Percentiles rank a stretch among this genome's conserved stretches.
These are phyloP conservation scores for Periophthalmus magnuspinnatus DNA, from an alignment of 2,797 vertebrate species.

Conservation along the genomic window DNA sequence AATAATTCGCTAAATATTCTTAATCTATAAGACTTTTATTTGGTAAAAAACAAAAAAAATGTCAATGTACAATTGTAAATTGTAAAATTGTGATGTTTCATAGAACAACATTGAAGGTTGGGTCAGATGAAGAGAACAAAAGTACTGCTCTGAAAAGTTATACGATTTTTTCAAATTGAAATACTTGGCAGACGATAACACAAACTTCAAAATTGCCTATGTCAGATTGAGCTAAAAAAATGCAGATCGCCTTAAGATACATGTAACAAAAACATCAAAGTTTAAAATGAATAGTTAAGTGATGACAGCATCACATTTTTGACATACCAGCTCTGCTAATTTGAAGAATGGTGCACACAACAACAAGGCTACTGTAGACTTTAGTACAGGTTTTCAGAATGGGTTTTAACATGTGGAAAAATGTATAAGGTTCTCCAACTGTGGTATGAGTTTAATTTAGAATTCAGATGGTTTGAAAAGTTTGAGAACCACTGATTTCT, in stretches of 20 bases:
- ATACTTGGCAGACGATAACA: background rate
- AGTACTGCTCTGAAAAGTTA: background rate
- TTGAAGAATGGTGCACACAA: background rate
- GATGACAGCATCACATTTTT: conserved; percentile 11
- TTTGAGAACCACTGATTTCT: too few species aligned
- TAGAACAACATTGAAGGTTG: too few species aligned
- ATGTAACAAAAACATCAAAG: background rate
- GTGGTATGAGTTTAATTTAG: too few species aligned
- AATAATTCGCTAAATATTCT: too few species aligned
- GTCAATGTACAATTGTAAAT: too few species aligned
- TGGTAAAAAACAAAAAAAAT: too few species aligned
- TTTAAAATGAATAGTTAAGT: conserved; percentile 16
- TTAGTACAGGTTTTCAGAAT: background rate
- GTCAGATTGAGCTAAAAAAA: conserved; percentile 1
- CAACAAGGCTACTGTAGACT: background rate
- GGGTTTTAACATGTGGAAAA: background rate
- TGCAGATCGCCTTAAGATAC: background rate
- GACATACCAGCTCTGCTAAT: conserved; percentile 10
- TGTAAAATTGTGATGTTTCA: too few species aligned
- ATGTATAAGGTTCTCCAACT: background rate
- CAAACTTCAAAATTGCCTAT: background rate
- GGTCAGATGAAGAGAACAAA: too few species aligned
- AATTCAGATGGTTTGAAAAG: too few species aligned
- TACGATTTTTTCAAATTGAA: background rate
- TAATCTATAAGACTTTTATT: too few species aligned